Evolutionary conservation across 2,113 vertebrate species (phyloP), one percentile per base, ranked within the genome.

Genomic region (Enhydra lutris): DNA sequence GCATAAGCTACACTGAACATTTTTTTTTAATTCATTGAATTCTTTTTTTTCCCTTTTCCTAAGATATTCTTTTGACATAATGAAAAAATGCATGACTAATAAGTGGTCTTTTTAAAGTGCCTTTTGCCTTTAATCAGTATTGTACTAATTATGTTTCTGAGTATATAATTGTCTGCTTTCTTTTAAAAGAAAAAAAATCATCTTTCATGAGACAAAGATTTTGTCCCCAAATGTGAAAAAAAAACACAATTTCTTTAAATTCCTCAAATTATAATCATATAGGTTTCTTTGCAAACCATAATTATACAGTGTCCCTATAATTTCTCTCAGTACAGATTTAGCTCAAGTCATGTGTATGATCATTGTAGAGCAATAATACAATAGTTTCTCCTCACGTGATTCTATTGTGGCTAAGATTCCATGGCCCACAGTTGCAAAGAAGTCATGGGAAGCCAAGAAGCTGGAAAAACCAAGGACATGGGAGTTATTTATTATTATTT

Each of bases 231-330:
- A 96, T 96, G 74, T 90, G 63, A 82, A 67, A 92, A 97, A 94
- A 86, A 7, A 57, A 52, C 87, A 87, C 87, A 85, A 0, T 95
- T 39, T 97, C 63, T 52, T 73, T 97, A 83, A 89, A 34, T 50
- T 92, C 67, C 36, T 98, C n/a, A 94, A 83, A 93, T 96, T 97
- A 67, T 86, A 97, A 98, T 88, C 78, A 29, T 26, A 96, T 3
- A 7, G 23, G 52, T n/a, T 89, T 97, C 57, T 79, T 96, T 95
- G 31, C 24, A 98, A 98, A 96, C 42, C 74, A 7, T 97, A 96
- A 98, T 98, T 98, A 97, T 2, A 84, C 9, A 94, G 1, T 55
- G 29, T 83, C 34, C 8, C 88, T 97, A 78, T 96, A 98, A 97
- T 98, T 98, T 98, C 4, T 87, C 42, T 59, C 39, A 73, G 79